phyloP scores from a whole-genome alignment of 2,888 invertebrate species.

The Tuta absoluta region DNA sequence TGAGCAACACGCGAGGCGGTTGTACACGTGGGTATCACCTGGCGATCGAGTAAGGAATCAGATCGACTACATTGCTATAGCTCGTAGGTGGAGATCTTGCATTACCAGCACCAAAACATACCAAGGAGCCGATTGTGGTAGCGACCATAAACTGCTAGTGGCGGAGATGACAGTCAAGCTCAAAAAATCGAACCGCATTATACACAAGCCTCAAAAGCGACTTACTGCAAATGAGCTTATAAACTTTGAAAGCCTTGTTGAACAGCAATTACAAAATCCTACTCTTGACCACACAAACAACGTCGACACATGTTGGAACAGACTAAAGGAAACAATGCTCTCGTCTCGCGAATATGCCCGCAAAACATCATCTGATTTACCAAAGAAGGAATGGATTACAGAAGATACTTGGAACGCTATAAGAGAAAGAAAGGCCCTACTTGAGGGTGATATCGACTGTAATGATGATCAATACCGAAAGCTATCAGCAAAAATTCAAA shows the following conservation, averaged over 20 bases:
- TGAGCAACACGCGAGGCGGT: not conserved
- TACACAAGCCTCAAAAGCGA: not conserved
- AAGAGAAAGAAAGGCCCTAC: not conserved
- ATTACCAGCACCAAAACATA: no score
- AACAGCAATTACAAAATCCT: no score
- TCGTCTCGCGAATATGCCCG: no score
- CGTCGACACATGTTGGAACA: not conserved
- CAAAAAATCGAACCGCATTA: not conserved
- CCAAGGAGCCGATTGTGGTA: constrained; percentile 1
- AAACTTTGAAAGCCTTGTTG: no score
- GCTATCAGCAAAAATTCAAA: not conserved
- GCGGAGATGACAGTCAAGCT: not conserved
- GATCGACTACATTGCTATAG: constrained; percentile 28
- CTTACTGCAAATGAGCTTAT: no score
- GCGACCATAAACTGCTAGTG: not conserved
- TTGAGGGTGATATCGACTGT: not conserved
- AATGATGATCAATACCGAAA: not conserved
- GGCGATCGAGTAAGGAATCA: constrained; percentile 25
- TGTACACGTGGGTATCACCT: constrained; percentile 29
- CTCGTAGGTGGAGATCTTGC: not conserved
- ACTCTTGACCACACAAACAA: not conserved
- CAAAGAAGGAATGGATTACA: not conserved
- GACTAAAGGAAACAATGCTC: not conserved
- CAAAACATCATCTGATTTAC: no score
- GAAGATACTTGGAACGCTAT: not conserved